These are phyloP conservation scores for Heliocidaris tuberculata DNA, from an alignment of 35 echinoderm and acorn worm species.

Conservation along the genomic window DNA sequence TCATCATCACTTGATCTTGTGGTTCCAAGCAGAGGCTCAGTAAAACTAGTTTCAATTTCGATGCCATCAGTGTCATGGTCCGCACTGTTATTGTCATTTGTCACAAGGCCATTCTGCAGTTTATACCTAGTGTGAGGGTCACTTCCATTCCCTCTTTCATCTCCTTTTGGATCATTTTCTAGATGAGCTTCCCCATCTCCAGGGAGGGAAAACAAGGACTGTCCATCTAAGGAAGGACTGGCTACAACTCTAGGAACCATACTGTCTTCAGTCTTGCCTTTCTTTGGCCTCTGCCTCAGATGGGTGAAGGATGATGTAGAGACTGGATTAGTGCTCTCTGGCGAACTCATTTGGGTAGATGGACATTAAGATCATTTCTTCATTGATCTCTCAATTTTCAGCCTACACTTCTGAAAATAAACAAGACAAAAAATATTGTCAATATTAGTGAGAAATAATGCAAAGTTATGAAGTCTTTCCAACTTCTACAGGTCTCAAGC, in stretches of 20 bases:
- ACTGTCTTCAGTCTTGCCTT: slow-evolving; percentile 12
- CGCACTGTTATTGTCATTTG: background rate
- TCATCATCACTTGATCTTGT: slow-evolving; percentile 28
- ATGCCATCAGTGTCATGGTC: slow-evolving; percentile 9
- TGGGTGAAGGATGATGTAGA: background rate
- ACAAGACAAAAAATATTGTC: background rate
- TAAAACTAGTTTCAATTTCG: slow-evolving; percentile 30
- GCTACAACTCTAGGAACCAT: slow-evolving; percentile 34
- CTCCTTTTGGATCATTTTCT: background rate
- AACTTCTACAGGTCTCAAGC: no score
- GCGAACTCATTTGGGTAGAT: background rate
- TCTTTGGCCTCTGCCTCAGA: background rate
- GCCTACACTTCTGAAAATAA: background rate
- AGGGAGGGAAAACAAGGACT: background rate
- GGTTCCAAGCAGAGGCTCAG: slow-evolving; percentile 50
- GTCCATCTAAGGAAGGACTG: background rate
- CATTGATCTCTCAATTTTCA: background rate
- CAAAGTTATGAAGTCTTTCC: no score
- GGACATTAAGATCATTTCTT: background rate
- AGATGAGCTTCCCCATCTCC: background rate
- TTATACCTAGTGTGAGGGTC: slow-evolving; percentile 15
- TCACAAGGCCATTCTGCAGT: background rate
- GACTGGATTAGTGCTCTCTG: background rate
- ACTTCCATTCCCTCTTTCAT: background rate
- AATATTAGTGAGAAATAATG: no score